Evolutionary conservation across 2,888 invertebrate species (phyloP).

Genomic region (Maniola hyperantus): DNA sequence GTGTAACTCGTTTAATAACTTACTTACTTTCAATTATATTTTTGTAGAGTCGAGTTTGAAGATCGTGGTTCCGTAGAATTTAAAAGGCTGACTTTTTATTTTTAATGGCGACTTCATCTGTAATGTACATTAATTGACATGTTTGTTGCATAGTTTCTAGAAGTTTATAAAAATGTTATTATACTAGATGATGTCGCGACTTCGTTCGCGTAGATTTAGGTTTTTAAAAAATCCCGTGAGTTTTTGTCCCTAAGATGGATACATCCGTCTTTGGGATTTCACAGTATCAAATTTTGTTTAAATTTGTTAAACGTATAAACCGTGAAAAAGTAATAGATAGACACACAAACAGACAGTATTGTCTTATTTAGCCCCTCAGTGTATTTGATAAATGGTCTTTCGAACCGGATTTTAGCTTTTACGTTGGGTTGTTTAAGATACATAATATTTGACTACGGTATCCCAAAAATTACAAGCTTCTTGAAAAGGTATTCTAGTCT

Average conservation of each 20-base stretch:
- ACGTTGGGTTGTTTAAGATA: not conserved
- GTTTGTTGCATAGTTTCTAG: too few species aligned
- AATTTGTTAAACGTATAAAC: too few species aligned
- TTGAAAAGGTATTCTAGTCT: not conserved
- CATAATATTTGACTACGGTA: not conserved
- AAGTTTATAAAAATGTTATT: too few species aligned
- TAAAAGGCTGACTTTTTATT: not conserved
- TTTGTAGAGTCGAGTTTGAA: not conserved
- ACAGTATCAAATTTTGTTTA: too few species aligned
- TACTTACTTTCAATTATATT: constrained; percentile 8
- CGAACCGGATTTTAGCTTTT: not conserved
- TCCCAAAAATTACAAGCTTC: not conserved
- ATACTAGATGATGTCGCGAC: too few species aligned
- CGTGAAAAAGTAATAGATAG: too few species aligned
- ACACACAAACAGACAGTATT: too few species aligned
- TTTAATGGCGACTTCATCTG: not conserved
- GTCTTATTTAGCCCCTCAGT: not conserved
- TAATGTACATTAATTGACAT: too few species aligned
- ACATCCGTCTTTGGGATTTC: too few species aligned
- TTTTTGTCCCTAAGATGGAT: too few species aligned
- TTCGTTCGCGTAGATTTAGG: too few species aligned
- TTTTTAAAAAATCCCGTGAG: too few species aligned
- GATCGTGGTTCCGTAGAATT: not conserved
- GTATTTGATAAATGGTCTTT: not conserved
- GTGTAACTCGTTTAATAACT: constrained; percentile 34